Evolutionary conservation across 2,888 invertebrate species (phyloP), one percentile per base, ranked within the genome.

Genomic region (Parthenolecanium corni): DNA sequence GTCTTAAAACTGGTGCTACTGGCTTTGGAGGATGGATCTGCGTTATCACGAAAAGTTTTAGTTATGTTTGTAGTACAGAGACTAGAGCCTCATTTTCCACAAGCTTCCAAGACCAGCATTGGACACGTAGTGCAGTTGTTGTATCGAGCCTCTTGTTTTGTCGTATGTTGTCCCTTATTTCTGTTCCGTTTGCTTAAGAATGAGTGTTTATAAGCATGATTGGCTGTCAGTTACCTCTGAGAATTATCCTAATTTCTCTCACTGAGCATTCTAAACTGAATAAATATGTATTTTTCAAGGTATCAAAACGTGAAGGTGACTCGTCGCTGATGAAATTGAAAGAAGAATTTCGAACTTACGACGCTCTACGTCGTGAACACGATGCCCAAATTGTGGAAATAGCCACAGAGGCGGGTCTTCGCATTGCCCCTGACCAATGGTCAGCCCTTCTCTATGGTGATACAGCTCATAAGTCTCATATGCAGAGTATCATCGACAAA

Each of bases 21-120:
- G 66, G 94, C 96, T 0, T 76, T 98, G 53, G 94, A 95, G 74
- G 95, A 97, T 76, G 95, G 95, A 11, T 91, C 92, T 0, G 90
- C 93, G 3, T 76, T 96, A 66, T 94, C 93, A 1, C 80, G 92
- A 67, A 93, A 93, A 77, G 92, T 93, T 53, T 78, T 98, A 70
- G 97, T 98, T 66, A 91, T 97, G 90, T 98, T 95, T 78, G 95
- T 97, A 51, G 96, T 98, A 66, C 95, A 97, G 76, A 82, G 93
- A 71, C 78, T 98, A 68, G 90, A 93, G 74, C 92, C 95, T 51
- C 93, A 94, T 74, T 91, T 90, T 74, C 89, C 92, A 1, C 92
- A 92, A 77, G 95, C 96, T 64, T 95, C 96, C 20, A 98, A 98
- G 78, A 98, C 97, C 31, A 94, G 94, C 73, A 96, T 98, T 73